phyloP scores from a whole-genome alignment of 2,113 vertebrate genomes.

The Axis porcinus region DNA sequence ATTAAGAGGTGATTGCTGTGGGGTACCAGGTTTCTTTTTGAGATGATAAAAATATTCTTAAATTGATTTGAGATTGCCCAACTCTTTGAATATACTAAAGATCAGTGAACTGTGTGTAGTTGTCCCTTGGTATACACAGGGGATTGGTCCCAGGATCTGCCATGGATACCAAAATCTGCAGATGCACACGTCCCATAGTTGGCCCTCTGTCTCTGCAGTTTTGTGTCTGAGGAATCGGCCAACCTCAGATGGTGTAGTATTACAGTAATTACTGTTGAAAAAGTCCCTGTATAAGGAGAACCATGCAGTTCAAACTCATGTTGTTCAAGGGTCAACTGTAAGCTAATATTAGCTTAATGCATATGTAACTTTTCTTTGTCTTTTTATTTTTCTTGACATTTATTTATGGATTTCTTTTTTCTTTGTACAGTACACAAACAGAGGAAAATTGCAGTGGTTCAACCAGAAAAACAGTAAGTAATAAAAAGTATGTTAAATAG shows the following conservation, averaged over 20 bases:
- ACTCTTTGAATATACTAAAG: not conserved
- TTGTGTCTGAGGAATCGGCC: not conserved
- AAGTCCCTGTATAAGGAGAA: not conserved
- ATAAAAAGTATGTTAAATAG: not conserved
- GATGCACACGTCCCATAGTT: not conserved
- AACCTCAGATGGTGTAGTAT: not conserved
- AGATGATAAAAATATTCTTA: not conserved
- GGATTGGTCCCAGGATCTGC: not conserved
- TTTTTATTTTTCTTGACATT: not conserved
- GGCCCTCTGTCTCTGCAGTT: not conserved
- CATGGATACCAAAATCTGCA: not conserved
- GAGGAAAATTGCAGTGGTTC: conserved; percentile 93
- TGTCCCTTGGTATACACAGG: not conserved
- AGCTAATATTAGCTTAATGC: not conserved
- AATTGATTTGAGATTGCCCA: not conserved
- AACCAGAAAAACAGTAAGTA: conserved; percentile 98
- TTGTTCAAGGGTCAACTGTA: not conserved
- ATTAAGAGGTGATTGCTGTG: not conserved
- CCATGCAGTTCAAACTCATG: not conserved
- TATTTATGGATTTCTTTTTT: not conserved
- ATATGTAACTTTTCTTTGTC: not conserved
- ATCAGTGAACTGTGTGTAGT: not conserved
- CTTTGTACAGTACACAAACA: conserved; percentile 88
- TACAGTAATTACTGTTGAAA: not conserved
- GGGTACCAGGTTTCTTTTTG: not conserved